phyloP scores from a whole-genome alignment of 2,113 vertebrate genomes.

The Agelaius tricolor region DNA sequence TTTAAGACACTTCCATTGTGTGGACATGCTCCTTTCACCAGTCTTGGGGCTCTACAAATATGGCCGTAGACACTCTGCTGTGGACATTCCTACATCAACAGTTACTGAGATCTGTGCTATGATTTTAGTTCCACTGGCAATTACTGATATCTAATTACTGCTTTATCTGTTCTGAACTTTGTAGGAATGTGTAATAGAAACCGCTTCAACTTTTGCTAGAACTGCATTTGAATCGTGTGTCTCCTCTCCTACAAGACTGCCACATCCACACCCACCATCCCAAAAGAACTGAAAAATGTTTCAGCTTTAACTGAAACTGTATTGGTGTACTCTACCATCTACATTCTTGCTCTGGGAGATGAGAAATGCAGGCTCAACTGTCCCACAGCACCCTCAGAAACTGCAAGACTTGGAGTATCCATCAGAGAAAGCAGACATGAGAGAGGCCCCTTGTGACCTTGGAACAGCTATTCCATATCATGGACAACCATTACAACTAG shows the following conservation, averaged over 20 bases:
- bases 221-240: neutral
- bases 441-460: neutral
- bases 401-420: neutral
- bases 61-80: neutral
- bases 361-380: neutral
- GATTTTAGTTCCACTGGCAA: neutral
- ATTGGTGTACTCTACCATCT: neutral
- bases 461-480: neutral
- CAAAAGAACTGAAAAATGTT: neutral
- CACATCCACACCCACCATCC: neutral
- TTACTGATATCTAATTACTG: slow-evolving; percentile 32
- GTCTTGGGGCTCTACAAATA: neutral
- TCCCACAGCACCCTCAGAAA: neutral
- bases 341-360: neutral
- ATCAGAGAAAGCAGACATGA: neutral
- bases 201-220: neutral
- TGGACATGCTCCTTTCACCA: neutral
- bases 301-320: neutral
- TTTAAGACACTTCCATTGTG: neutral
- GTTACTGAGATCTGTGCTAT: neutral
- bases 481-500: neutral
- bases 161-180: slow-evolving; percentile 29
- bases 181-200: slow-evolving; percentile 29
- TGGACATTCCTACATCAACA: neutral
- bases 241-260: neutral